Base-by-base conservation (phyloP, 2,888 invertebrate species). In the Nematopogon swammerdamellus region DNA sequence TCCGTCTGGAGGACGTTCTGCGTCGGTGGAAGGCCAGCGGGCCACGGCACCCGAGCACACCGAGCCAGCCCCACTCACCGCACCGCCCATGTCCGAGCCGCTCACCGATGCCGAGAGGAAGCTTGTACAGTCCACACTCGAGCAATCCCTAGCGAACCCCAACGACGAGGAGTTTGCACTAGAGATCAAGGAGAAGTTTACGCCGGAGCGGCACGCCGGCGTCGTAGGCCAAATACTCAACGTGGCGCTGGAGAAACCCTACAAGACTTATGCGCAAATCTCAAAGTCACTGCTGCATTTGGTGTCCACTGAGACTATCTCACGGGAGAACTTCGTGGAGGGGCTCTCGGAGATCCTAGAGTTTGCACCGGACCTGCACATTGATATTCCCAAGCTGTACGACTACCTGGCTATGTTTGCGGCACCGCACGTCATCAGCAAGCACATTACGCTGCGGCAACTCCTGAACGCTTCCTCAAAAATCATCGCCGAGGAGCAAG, bases 311-410 rank as follows among this genome's bases (percentile, higher is more conserved):
- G 80, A 81, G 54, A 70, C 68, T 20, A 69, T 84, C 51, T 67
- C 80, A 4, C 52, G 71, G 17, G 80, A 81, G 14, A 79, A 82
- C 57, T 80, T 82, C 55, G 54, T 70, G 50, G 62, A 66, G 14
- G 83, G 90, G 44, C 72, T 92, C 52, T 77, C 80, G 53, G 84
- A 86, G 61, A 81, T 88, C 52, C 70, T 91, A 51, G 83, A 84
- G 54, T 61, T 64, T 55, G 87, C 87, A 14, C 85, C 87, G 54
- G 95, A 95, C 60, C 73, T 91, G 56, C 82, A 83, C 55, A 86
- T 93, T 58, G 95, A 95, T 82, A 86, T 94, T 65, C 95, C 95
- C 30, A 89, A 86, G 71, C 76, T 93, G 53, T 94, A 91, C 85
- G 82, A 84, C 53, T 91, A 90, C 67, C 75, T 92, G 62, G 89